Conservation (phyloP, 2,888 invertebrate species). For the Polyommatus iphigenia region DNA sequence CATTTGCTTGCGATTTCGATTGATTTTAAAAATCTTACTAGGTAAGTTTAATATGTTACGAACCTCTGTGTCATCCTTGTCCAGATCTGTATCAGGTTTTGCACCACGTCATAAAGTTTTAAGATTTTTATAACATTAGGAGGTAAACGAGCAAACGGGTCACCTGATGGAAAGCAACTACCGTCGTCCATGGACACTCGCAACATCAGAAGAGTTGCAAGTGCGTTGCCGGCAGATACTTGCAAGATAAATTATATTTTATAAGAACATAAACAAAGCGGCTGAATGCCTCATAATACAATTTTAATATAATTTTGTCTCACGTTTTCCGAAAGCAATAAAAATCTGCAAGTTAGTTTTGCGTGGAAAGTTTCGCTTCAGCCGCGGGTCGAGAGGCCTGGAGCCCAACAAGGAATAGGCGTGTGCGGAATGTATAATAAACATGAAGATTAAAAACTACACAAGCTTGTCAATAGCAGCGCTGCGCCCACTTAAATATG, state of each 20-base stretch:
- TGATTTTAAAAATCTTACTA: too few relatives aligned
- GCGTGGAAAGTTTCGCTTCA: slow-evolving; percentile 71
- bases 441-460: slow-evolving; percentile 77
- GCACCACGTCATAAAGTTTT: too few relatives aligned
- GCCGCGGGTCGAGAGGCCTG: slow-evolving; percentile 59
- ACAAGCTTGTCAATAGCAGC: slow-evolving; percentile 72
- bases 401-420: slow-evolving; percentile 76
- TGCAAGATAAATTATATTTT: neutral
- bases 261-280: slow-evolving; percentile 4
- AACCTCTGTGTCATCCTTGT: too few relatives aligned
- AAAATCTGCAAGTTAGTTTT: slow-evolving; percentile 75
- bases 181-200: too few relatives aligned
- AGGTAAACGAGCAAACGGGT: too few relatives aligned
- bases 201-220: too few relatives aligned
- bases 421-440: slow-evolving; percentile 78
- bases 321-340: slow-evolving; percentile 77
- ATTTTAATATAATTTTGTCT: slow-evolving; percentile 73
- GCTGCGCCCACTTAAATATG: slow-evolving; percentile 6
- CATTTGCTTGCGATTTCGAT: too few relatives aligned
- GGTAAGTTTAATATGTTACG: too few relatives aligned
- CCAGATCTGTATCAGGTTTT: too few relatives aligned
- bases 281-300: slow-evolving; percentile 35
- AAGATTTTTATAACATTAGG: too few relatives aligned
- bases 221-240: neutral
- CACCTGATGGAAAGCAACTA: too few relatives aligned